Evolutionary conservation across 2,888 invertebrate genomes (phyloP), one percentile per base, ranked within the genome.

Genomic region (Cephus spinipes): DNA sequence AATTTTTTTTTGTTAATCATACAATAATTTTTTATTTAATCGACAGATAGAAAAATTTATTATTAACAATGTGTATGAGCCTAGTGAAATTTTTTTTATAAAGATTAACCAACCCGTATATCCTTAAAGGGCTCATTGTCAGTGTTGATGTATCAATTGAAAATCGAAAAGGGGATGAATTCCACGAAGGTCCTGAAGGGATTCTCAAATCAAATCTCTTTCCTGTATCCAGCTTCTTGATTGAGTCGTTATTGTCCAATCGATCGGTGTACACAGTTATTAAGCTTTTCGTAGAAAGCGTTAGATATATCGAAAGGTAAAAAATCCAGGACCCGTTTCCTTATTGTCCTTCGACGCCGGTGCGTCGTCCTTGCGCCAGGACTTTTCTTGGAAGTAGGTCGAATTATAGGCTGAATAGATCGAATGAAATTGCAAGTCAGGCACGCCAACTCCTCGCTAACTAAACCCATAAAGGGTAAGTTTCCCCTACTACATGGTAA

Each of bases 361-460:
- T 23, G 23, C 55, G 23, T 55, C 74, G 74, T 35, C 74, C 33
- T 35, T 35, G 34, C 74, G 30, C 11, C 32, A 32, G 74, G 74
- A 69, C 55, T 69, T 69, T 77, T 77, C 77, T 74, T 77, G 77
- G 77, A 77, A 77, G 77, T 77, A 77, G 69, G 69, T 71, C 69
- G 73, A 77, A 74, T 74, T 75, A 77, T 34, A 23, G 71, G 74
- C 74, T 77, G 77, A 77, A 77, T 77, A 69, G 74, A 35, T 74
- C 32, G 74, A 77, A 73, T 74, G 35, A 74, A 77, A 77, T 77
- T 77, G 77, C 77, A 77, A 77, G 77, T 77, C 77, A 77, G 77
- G 68, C 55, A 55, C 55, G 55, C 55, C 23, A 55, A 55, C 55
- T 55, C 55, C 55, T 55, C 55, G 55, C 55, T 23, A 55, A 55